These are phyloP conservation scores for Stichopus chloronotus DNA, from an alignment of 35 echinoderm and acorn worm genomes.

Conservation along the genomic window DNA sequence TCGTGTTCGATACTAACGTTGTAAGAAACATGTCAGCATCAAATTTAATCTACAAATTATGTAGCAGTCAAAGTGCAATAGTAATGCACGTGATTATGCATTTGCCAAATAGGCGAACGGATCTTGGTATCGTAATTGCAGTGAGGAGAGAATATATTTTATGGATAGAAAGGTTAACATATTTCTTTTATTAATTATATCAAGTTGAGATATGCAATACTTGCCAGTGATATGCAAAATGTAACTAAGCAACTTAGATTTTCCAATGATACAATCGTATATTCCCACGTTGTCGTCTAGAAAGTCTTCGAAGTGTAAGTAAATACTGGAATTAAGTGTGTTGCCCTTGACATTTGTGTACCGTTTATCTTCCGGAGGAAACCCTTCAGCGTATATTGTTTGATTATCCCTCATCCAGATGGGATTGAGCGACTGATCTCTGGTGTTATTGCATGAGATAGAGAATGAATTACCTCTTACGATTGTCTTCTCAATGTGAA, in stretches of 20 bases:
- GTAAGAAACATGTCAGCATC: too few relatives aligned
- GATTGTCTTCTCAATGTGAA: background rate
- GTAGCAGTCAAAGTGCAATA: too few relatives aligned
- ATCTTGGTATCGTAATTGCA: too few relatives aligned
- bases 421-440: background rate
- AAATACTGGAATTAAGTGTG: background rate
- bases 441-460: background rate
- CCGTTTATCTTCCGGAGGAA: background rate
- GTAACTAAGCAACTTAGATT: background rate
- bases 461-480: background rate
- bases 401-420: background rate
- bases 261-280: background rate
- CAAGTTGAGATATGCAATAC: too few relatives aligned
- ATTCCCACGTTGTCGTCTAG: background rate
- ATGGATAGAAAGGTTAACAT: too few relatives aligned
- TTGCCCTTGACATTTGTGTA: background rate
- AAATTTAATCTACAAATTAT: too few relatives aligned
- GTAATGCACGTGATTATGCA: too few relatives aligned
- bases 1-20: too few relatives aligned
- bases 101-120: too few relatives aligned
- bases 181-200: too few relatives aligned
- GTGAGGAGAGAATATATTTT: too few relatives aligned
- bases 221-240: background rate
- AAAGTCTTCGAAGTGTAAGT: background rate
- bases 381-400: background rate